Base-by-base conservation (phyloP, 1,140 invertebrate genomes). In the Atta texana region DNA sequence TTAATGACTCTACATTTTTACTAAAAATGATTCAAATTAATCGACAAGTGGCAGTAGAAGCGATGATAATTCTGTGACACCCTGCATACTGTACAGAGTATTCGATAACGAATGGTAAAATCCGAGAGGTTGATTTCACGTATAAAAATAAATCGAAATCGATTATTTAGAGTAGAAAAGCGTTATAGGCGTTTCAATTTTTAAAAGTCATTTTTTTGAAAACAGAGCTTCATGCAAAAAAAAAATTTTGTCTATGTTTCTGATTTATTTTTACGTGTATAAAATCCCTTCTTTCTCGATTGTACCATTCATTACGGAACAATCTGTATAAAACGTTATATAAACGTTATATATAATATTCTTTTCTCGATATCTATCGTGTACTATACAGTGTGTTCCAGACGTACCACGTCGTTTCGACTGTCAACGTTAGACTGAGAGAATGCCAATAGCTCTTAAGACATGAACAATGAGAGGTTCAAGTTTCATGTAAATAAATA, bases 321-420 rank as follows among this genome's bases (percentile, higher is more conserved):
- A 75, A n/a, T 14, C 53, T 66, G 24, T 81, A 81, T 71, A 71
- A 57, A 69, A 55, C 63, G 55, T 71, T 57, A 87, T 78, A 69
- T 87, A 84, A 69, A 55, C 63, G 55, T 71, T 57, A 87, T 78
- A 63, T 87, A 84, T 90, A 78, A 75, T 64, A 87, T 49, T 81
- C 24, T 72, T 61, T 75, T 5, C 16, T 80, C n/a, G 51, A 77
- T 51, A 74, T 51, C 18, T 57, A 24, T 71, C 24, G 49, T 28
- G 7, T 81, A 82, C 86, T 81, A 77, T 69, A 53, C 55, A 85
- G 39, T 39, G 44, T 82, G 66, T 57, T 74, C 44, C 80, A 74
- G 69, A 75, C 34, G 5, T 69, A 59, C 28, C 51, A 51, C 18
- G 24, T 75, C 53, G 14, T n/a, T 69, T 31, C 8, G 31, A n/a